Conservation (phyloP, 2,888 invertebrate species). For the Eristalis pertinax region DNA sequence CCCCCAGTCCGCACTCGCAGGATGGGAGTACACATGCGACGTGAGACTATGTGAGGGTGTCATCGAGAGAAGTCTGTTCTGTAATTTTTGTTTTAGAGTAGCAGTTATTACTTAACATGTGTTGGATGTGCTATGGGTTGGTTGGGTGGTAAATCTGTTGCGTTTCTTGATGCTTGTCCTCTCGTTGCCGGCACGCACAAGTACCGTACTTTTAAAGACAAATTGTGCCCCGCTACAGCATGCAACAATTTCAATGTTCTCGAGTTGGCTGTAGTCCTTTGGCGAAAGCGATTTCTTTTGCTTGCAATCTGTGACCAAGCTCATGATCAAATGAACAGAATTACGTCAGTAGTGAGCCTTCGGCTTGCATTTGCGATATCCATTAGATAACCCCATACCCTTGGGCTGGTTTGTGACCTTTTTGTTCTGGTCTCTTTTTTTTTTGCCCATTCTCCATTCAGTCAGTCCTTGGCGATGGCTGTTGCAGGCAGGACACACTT, state of each 20-base stretch:
- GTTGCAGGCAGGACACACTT: conserved; percentile 51
- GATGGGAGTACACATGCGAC: not conserved
- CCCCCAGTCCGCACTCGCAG: not conserved
- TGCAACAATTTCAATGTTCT: conserved; percentile 22
- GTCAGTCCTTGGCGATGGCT: conserved; percentile 25
- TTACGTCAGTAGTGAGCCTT: not conserved
- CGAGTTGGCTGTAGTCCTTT: not conserved
- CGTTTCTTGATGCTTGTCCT: conserved; percentile 28
- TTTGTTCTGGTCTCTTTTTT: not conserved
- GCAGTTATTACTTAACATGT: conserved; percentile 50
- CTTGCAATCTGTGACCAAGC: not conserved
- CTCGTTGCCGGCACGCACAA: conserved; percentile 24
- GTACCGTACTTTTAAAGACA: conserved; percentile 12
- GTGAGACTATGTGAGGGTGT: conserved; percentile 16
- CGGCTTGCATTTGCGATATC: conserved; percentile 19
- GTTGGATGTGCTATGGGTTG: not conserved
- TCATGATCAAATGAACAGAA: not conserved
- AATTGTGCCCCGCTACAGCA: not conserved
- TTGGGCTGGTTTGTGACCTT: conserved; percentile 31
- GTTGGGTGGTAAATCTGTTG: conserved; percentile 33
- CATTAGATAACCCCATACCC: conserved; percentile 26
- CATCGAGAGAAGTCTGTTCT: not conserved
- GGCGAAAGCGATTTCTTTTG: not conserved
- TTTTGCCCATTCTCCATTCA: not conserved
- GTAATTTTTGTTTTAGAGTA: conserved; percentile 12